Evolutionary conservation across 2,797 vertebrate genomes (phyloP).

Genomic region (Mareca penelope): DNA sequence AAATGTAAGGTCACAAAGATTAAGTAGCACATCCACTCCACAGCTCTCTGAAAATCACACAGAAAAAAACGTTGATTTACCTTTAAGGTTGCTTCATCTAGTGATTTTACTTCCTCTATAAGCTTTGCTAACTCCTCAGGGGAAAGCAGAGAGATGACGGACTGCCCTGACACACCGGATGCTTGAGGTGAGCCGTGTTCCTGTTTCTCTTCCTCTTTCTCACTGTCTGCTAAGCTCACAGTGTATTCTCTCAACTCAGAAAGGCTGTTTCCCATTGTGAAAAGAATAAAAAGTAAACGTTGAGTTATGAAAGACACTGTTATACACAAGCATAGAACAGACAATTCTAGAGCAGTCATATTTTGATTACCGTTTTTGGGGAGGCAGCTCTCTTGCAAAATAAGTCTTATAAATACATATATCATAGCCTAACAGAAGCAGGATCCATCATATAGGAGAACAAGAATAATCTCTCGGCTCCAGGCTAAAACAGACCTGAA

Average conservation of each 20-base stretch:
- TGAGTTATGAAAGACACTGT: background rate
- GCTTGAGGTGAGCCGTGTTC: constrained; percentile 52
- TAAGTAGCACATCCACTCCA: background rate
- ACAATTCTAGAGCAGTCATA: background rate
- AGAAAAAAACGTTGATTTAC: constrained; percentile 64
- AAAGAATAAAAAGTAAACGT: background rate
- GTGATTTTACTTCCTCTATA: constrained; percentile 87
- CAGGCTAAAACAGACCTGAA: background rate
- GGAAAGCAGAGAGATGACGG: constrained; percentile 89
- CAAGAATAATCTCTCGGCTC: background rate
- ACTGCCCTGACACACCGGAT: constrained; percentile 76
- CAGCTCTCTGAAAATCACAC: background rate
- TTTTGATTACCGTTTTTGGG: background rate
- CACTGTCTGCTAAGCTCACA: constrained; percentile 74
- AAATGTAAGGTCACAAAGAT: background rate
- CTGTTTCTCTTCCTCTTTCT: constrained; percentile 50
- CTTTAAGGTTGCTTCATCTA: constrained; percentile 89
- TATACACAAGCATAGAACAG: background rate
- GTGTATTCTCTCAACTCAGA: constrained; percentile 87
- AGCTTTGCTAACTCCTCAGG: constrained; percentile 83
- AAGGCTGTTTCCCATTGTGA: constrained; percentile 82
- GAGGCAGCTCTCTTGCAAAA: background rate
- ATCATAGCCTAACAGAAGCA: background rate
- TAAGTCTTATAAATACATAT: background rate
- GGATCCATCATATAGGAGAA: background rate